Base-by-base conservation (phyloP, 92 coral and sea anemone genomes). In the Porites divaricata region DNA sequence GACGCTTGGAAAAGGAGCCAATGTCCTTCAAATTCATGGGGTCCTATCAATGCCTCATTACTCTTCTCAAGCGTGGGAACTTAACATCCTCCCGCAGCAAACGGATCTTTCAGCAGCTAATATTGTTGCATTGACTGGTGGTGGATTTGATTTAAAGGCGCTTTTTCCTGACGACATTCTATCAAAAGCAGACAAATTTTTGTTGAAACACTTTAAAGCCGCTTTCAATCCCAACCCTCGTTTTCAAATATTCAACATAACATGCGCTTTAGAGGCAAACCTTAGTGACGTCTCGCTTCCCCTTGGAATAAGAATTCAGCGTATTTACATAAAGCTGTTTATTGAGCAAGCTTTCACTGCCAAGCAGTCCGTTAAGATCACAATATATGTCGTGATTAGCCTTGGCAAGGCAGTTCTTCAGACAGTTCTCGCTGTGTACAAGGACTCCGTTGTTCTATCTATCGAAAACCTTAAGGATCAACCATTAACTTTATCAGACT, bases 91-190 rank as follows among this genome's bases (percentile, higher is more conserved):
- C 15, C 56, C 84, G 26, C 80, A 41, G 7, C 19, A 75, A 4
- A 15, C 25, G 2, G 73, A 50, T 16, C 52, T 89, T 2, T 79
- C 93, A 4, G 45, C 87, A 52, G 70, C 80, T 2, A 75, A 79
- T 12, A 80, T 81, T 17, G 74, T 82, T 22, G 77, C 87, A 51
- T 68, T 89, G 23, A 41, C 71, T 8, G 83, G 75, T 13, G 89
- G 87, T 10, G 93, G 93, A 56, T 74, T 89, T 6, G 93, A 85
- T 35, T 24, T 89, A 2, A 85, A 81, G 64, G 74, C 93, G 1
- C 85, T 80, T 21, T 75, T 89, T 67, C 93, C 89, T 4, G 52
- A 81, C 2, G 16, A 89, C 6, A 45, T 85, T 64, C 51, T 89
- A 35, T 72, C 81, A 7, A 89, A 81, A 75, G 89, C 87, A 10